Evolutionary conservation across 2,888 invertebrate species (phyloP).

Genomic region (Venusia cambrica): DNA sequence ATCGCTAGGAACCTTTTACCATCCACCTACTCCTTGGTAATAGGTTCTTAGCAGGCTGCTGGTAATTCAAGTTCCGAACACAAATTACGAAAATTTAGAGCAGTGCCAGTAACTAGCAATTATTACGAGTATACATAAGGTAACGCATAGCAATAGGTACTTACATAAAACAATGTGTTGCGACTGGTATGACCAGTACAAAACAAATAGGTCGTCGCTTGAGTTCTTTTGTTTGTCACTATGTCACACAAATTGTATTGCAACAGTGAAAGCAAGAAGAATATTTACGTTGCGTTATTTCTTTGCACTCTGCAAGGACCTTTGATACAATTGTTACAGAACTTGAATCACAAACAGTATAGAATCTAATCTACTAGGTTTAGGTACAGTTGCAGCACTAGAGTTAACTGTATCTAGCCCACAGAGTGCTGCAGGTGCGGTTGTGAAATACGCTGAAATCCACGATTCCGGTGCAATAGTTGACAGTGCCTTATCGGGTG

Average conservation of each 20-base stretch:
- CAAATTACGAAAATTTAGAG: slow-evolving; percentile 1
- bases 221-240: too few species aligned
- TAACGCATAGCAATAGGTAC: too few species aligned
- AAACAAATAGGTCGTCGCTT: too few species aligned
- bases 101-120: too few species aligned
- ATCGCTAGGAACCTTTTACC: slow-evolving; percentile 18
- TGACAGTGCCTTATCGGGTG: slow-evolving; percentile 33
- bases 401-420: slow-evolving; percentile 53
- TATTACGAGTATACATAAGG: too few species aligned
- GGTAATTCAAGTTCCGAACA: slow-evolving; percentile 14
- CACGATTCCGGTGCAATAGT: slow-evolving; percentile 50
- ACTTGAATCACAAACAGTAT: slow-evolving; percentile 25
- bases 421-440: slow-evolving; percentile 50
- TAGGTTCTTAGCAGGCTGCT: slow-evolving; percentile 19
- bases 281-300: too few species aligned
- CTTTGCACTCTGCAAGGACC: too few species aligned
- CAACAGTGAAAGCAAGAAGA: too few species aligned
- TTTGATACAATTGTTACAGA: too few species aligned
- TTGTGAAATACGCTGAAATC: slow-evolving; percentile 75
- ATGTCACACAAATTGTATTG: too few species aligned
- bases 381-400: slow-evolving; percentile 50
- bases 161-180: too few species aligned
- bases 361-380: slow-evolving; percentile 44
- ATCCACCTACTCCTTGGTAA: slow-evolving; percentile 9
- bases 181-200: too few species aligned